Evolutionary conservation across 2,113 vertebrate species (phyloP).

Genomic region (Ictalurus furcatus): DNA sequence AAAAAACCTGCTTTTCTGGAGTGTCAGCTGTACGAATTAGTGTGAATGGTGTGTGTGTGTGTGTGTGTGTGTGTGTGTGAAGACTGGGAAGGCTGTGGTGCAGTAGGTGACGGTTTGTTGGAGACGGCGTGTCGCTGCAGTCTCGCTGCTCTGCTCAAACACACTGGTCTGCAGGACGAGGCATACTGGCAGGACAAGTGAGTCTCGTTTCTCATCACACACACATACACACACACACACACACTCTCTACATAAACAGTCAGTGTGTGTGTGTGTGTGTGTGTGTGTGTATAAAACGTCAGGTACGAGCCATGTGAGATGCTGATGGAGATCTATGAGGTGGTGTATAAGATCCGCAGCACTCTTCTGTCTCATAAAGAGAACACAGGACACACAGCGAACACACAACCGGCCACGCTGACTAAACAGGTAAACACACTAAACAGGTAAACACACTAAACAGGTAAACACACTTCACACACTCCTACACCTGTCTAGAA

Average conservation of each 20-base stretch:
- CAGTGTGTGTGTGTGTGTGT: neutral
- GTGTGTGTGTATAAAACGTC: conserved; percentile 34
- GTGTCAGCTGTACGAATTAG: neutral
- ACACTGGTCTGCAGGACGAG: conserved; percentile 73
- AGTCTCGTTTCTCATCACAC: conserved; percentile 29
- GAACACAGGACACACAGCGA: conserved; percentile 54
- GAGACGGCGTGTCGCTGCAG: conserved; percentile 75
- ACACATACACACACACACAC: neutral
- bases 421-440: conserved; percentile 67
- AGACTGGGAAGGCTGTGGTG: conserved; percentile 75
- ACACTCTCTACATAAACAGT: neutral
- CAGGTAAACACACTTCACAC: conserved; percentile 62
- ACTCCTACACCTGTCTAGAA: neutral
- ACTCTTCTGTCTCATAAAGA: conserved; percentile 73
- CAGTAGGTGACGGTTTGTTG: conserved; percentile 68
- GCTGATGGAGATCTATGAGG: conserved; percentile 75
- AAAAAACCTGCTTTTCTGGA: neutral
- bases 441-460: conserved; percentile 55
- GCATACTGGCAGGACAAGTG: conserved; percentile 75
- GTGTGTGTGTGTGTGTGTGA: conserved; percentile 24
- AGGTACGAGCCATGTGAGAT: conserved; percentile 75
- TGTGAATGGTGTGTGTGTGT: neutral
- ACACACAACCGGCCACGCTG: conserved; percentile 57
- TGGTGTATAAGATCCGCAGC: conserved; percentile 75
- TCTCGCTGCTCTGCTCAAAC: conserved; percentile 77